Conservation (phyloP, 2,888 invertebrate genomes). For the Cephus sareptanus region DNA sequence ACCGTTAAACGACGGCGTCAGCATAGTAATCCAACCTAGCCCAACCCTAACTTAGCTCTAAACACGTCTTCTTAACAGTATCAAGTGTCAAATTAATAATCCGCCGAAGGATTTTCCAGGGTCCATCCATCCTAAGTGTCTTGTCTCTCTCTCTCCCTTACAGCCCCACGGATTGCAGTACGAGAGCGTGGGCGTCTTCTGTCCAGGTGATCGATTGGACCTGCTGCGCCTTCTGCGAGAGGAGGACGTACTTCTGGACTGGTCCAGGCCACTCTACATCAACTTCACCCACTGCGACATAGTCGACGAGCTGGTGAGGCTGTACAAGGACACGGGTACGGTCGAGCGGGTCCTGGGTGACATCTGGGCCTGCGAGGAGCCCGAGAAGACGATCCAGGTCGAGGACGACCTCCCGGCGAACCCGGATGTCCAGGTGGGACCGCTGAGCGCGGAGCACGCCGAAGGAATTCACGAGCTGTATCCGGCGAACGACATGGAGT, state of each 20-base stretch:
- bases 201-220: constrained; percentile 81
- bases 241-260: constrained; percentile 83
- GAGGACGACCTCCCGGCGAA: constrained; percentile 67
- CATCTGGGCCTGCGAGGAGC: constrained; percentile 79
- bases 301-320: constrained; percentile 81
- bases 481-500: constrained; percentile 90
- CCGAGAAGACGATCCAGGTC: constrained; percentile 50
- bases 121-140: background rate
- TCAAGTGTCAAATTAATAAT: too few relatives aligned
- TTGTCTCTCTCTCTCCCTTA: constrained; percentile 46
- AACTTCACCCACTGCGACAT: constrained; percentile 88
- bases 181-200: constrained; percentile 88
- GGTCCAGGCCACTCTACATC: constrained; percentile 84
- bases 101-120: too few relatives aligned
- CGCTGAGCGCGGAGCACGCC: constrained; percentile 81
- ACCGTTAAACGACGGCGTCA: too few relatives aligned
- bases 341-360: constrained; percentile 84
- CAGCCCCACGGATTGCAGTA: constrained; percentile 84
- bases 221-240: constrained; percentile 77
- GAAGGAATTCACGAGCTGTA: constrained; percentile 86
- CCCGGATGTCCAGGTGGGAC: constrained; percentile 71
- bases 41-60: too few relatives aligned
- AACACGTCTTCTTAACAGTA: too few relatives aligned
- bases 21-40: too few relatives aligned
- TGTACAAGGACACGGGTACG: constrained; percentile 73